phyloP scores from a whole-genome alignment of 2,113 vertebrate genomes.

The Lepus americanus region DNA sequence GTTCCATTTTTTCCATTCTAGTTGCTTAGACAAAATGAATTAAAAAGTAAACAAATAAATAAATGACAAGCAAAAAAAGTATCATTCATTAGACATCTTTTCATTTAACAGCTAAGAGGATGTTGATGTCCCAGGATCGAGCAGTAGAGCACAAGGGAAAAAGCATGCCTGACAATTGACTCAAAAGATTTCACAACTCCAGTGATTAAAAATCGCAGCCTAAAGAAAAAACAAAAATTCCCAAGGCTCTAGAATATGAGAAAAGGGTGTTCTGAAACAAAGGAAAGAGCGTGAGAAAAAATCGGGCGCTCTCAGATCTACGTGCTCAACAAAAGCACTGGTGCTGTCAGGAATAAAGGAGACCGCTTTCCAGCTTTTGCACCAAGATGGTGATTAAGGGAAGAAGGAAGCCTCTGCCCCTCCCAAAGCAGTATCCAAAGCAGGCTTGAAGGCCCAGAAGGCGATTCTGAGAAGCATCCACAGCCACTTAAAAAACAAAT shows the following conservation, averaged over 20 bases:
- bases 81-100: conserved; percentile 15
- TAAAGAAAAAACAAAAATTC: conserved; percentile 49
- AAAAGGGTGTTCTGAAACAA: conserved; percentile 51
- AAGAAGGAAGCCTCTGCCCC: background rate
- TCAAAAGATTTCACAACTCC: conserved; percentile 30
- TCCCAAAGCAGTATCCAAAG: background rate
- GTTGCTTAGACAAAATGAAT: conserved; percentile 24
- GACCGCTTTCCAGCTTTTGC: background rate
- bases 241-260: background rate
- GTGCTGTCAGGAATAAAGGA: background rate
- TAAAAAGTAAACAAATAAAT: background rate
- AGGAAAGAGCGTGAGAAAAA: background rate
- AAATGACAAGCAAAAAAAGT: background rate
- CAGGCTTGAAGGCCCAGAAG: background rate
- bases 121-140: conserved; percentile 24
- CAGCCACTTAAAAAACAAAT: background rate
- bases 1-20: conserved; percentile 20
- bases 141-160: conserved; percentile 47
- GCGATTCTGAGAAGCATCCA: background rate
- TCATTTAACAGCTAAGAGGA: conserved; percentile 21
- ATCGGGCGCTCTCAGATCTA: background rate
- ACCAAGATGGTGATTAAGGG: background rate
- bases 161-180: conserved; percentile 25
- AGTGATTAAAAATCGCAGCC: conserved; percentile 66
- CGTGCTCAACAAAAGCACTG: background rate